These are phyloP conservation scores for Graphium colonna DNA, from an alignment of 2,888 invertebrate species.

Conservation along the genomic window DNA sequence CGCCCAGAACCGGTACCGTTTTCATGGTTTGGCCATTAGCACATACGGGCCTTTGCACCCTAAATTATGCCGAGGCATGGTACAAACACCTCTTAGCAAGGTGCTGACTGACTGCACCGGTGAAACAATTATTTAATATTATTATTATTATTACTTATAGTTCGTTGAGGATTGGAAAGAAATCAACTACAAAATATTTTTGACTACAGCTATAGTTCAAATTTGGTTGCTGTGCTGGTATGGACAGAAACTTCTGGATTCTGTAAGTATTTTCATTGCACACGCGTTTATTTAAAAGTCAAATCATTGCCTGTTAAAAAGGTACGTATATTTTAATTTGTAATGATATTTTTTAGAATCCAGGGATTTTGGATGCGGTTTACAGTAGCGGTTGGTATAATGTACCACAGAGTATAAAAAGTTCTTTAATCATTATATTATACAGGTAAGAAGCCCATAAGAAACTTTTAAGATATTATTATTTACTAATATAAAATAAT, in stretches of 20 bases:
- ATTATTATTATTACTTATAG: too few relatives aligned
- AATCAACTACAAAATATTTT: conserved; percentile 56
- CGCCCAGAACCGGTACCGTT: too few relatives aligned
- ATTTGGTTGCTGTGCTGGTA: conserved; percentile 66
- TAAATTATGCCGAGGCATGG: too few relatives aligned
- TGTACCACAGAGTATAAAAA: conserved; percentile 46
- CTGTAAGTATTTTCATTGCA: conserved; percentile 45
- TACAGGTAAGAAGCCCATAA: conserved; percentile 46
- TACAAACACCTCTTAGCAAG: too few relatives aligned
- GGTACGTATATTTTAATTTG: background rate
- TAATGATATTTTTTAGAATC: conserved; percentile 42
- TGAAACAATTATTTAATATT: too few relatives aligned
- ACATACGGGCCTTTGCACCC: too few relatives aligned
- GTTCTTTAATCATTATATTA: conserved; percentile 54
- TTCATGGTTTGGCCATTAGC: too few relatives aligned
- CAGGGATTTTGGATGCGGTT: conserved; percentile 48
- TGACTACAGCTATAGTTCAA: conserved; percentile 52
- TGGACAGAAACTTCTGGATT: conserved; percentile 57
- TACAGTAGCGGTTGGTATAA: conserved; percentile 63
- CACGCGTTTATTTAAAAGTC: too few relatives aligned
- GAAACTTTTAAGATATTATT: too few relatives aligned
- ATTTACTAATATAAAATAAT: too few relatives aligned
- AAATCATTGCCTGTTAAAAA: too few relatives aligned
- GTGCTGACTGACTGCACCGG: too few relatives aligned
- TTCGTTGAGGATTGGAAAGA: conserved; percentile 49